Conservation (phyloP, 2,113 vertebrate species). For the Malurus cyaneus region DNA sequence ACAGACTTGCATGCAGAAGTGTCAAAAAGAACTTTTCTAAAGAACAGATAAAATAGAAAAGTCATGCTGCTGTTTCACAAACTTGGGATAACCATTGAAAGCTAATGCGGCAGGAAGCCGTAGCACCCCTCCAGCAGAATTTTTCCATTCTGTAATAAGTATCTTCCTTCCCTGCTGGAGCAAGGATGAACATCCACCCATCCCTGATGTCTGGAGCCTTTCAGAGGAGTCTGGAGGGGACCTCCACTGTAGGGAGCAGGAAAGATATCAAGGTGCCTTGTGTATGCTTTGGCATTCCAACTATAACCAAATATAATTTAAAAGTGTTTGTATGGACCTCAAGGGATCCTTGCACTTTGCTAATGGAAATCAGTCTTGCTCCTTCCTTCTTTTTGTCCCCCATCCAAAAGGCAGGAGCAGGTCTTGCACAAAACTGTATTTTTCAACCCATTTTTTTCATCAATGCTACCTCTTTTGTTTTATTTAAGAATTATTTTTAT, state of each 20-base stretch:
- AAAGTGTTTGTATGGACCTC: background rate
- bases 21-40: background rate
- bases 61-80: background rate
- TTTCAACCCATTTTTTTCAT: background rate
- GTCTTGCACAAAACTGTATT: background rate
- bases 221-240: background rate
- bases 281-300: background rate
- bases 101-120: background rate
- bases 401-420: background rate
- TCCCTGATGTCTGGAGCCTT: accelerated
- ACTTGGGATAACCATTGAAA: background rate
- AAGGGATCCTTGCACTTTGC: background rate
- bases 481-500: background rate
- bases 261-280: background rate
- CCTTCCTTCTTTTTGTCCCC: background rate
- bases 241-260: background rate
- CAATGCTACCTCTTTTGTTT: accelerated
- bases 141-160: background rate
- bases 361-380: background rate
- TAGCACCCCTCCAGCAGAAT: background rate
- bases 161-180: background rate
- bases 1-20: background rate
- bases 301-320: background rate
- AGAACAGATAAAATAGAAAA: background rate
- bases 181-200: accelerated